Percentiles rank a stretch among this genome's conserved stretches.
Conservation (phyloP, 2,113 vertebrate species). For the Chionodraco myersi region DNA sequence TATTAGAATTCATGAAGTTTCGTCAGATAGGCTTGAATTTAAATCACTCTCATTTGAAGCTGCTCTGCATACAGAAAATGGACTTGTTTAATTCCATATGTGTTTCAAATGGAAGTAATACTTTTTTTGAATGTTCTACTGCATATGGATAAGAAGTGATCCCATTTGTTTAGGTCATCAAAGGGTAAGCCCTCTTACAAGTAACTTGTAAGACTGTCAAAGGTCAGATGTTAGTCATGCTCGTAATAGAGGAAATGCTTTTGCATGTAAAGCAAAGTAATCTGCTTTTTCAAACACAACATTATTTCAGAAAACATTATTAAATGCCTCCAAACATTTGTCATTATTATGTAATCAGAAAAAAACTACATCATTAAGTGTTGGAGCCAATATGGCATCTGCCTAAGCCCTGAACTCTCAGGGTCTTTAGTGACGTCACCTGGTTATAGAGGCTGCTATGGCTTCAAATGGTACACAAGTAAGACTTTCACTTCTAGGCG, state of each 20-base stretch:
- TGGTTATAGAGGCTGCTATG: too few species aligned
- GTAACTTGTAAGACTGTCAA: neutral
- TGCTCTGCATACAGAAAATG: constrained; percentile 20
- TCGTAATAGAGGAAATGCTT: neutral
- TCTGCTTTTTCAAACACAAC: neutral
- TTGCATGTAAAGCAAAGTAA: neutral
- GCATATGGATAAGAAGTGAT: constrained; percentile 38
- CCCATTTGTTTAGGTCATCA: neutral
- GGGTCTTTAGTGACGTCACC: too few species aligned
- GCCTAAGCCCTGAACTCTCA: too few species aligned
- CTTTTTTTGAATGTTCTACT: constrained; percentile 30
- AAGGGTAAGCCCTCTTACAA: too few species aligned
- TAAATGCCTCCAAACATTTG: neutral
- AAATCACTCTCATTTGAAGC: constrained; percentile 46
- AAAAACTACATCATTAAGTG: neutral
- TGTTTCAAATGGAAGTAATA: constrained; percentile 49
- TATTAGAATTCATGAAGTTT: constrained; percentile 52
- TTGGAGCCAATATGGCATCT: neutral
- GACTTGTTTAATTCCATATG: constrained; percentile 18
- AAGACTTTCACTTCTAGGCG: too few species aligned
- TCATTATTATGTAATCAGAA: neutral
- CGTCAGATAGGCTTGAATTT: constrained; percentile 50
- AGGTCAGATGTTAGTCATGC: constrained; percentile 7
- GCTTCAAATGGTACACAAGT: too few species aligned
- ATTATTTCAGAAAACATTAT: neutral